Percentiles rank a stretch among this genome's conserved stretches.
These are phyloP conservation scores for Equus przewalskii DNA, from an alignment of 2,113 vertebrate species.

Conservation along the genomic window DNA sequence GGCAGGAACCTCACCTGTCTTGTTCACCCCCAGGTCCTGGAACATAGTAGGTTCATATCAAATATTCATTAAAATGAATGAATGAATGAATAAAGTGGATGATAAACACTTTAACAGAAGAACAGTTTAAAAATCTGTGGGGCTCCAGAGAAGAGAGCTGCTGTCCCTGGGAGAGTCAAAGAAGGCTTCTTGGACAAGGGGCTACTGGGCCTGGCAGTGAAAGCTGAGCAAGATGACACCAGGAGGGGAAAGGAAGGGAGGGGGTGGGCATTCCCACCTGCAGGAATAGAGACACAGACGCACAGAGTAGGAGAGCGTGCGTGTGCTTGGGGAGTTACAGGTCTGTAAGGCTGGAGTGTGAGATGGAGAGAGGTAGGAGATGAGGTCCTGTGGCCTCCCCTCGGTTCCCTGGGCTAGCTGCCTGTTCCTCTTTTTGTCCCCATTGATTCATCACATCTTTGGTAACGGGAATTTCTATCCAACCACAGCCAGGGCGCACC, in stretches of 20 bases:
- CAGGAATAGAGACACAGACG: not conserved
- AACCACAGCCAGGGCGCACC: not conserved
- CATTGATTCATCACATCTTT: not conserved
- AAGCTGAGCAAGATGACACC: not conserved
- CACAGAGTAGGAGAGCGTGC: not conserved
- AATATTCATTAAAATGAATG: not conserved
- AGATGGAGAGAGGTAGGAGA: not conserved
- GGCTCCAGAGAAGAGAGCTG: not conserved
- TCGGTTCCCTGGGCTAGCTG: no score
- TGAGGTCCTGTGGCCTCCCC: rapidly evolving
- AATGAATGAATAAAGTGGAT: not conserved
- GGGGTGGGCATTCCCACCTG: not conserved
- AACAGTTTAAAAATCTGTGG: not conserved
- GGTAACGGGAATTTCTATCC: not conserved
- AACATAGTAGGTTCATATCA: not conserved
- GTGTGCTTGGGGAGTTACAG: not conserved
- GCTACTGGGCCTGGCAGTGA: not conserved
- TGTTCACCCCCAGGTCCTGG: not conserved
- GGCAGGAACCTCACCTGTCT: not conserved
- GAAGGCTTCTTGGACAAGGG: not conserved
- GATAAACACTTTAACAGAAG: not conserved
- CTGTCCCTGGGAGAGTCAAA: not conserved
- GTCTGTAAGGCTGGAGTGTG: not conserved
- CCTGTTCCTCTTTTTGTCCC: not conserved
- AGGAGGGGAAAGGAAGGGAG: not conserved